phyloP scores from a whole-genome alignment of 2,797 vertebrate genomes.

The Lophotriccus pileatus region DNA sequence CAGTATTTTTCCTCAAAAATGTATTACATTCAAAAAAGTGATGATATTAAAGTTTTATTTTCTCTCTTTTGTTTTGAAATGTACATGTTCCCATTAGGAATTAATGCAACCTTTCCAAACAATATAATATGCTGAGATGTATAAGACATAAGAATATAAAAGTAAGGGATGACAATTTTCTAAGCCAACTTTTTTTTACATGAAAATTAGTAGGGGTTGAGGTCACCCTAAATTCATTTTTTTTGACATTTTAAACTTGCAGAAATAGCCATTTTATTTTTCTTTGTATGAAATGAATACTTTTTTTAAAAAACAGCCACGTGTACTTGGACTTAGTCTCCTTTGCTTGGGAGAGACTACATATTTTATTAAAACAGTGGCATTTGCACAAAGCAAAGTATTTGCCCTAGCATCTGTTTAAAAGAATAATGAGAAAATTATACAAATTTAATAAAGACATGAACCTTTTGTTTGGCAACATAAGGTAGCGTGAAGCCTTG shows the following conservation, averaged over 20 bases:
- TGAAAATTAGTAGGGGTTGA: not conserved
- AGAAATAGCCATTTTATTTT: not conserved
- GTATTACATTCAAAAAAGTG: not conserved
- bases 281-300: not conserved
- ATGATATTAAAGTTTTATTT: not conserved
- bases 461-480: not conserved
- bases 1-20: not conserved
- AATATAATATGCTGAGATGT: not conserved
- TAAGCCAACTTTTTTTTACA: not conserved
- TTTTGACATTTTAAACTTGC: not conserved
- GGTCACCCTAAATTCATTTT: not conserved
- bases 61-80: not conserved
- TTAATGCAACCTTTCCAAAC: not conserved
- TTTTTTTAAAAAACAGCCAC: not conserved
- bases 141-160: not conserved
- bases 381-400: not conserved
- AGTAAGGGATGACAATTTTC: not conserved
- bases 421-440: slow-evolving; percentile 8
- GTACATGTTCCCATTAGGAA: not conserved
- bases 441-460: not conserved
- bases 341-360: not conserved
- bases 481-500: not conserved
- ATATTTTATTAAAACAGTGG: not conserved
- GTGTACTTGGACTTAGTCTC: not conserved
- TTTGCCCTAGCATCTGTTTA: not conserved